Percentiles rank a stretch among this genome's conserved stretches.
These are phyloP conservation scores for Drosophila subobscura DNA, from an alignment of 1,140 invertebrate genomes.

Conservation along the genomic window DNA sequence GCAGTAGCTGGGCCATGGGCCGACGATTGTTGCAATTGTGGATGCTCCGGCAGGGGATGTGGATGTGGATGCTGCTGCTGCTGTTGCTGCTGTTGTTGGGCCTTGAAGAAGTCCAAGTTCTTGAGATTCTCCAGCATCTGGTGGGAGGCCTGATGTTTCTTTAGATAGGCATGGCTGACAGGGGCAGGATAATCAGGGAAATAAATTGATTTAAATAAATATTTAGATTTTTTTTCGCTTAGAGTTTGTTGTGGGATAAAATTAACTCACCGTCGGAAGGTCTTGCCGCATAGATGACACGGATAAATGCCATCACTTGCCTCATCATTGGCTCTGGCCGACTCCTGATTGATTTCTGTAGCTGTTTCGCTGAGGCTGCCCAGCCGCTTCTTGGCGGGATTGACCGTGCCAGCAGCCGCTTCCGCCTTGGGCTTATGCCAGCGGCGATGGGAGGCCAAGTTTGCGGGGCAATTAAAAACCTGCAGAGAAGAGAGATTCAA, in stretches of 20 bases:
- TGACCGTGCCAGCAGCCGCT: constrained; percentile 3
- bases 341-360: constrained; percentile 46
- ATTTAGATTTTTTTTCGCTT: background rate
- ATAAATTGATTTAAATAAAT: no score
- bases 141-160: constrained; percentile 87
- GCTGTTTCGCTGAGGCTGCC: constrained; percentile 78
- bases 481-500: background rate
- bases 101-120: constrained; percentile 70
- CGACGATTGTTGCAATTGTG: constrained; percentile 24
- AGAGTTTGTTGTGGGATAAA: background rate
- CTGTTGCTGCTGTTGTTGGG: constrained; percentile 50
- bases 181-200: background rate
- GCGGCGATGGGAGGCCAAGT: constrained; percentile 97
- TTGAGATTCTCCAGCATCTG: constrained; percentile 78
- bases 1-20: background rate
- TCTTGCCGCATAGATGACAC: constrained; percentile 91
- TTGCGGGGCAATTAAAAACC: constrained; percentile 99
- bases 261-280: constrained; percentile 87
- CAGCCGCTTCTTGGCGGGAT: constrained; percentile 52
- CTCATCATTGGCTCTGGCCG: constrained; percentile 43
- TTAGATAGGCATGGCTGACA: constrained; percentile 90
- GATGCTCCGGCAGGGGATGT: constrained; percentile 29
- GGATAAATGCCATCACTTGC: constrained; percentile 85
- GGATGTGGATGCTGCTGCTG: constrained; percentile 21
- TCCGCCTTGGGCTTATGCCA: constrained; percentile 95